phyloP scores from a whole-genome alignment of 92 coral and sea anemone species.

The Montipora capitata region DNA sequence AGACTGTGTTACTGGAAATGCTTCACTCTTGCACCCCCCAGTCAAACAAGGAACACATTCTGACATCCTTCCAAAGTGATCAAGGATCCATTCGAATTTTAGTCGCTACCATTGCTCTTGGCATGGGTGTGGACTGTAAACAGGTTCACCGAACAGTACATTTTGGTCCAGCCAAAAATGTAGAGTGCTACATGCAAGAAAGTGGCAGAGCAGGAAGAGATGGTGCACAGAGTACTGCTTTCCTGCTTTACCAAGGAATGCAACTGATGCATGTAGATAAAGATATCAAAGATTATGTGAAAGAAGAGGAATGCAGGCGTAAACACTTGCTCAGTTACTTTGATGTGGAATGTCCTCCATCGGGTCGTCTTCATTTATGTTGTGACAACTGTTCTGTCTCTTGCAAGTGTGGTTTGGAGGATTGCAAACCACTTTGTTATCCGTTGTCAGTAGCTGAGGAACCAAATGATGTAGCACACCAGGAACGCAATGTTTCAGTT shows the following conservation, averaged over 20 bases:
- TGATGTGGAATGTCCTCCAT: not conserved
- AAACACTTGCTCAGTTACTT: too few relatives aligned
- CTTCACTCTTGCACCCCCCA: too few relatives aligned
- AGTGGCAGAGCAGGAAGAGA: not conserved
- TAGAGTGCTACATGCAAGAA: not conserved
- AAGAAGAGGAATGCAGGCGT: too few relatives aligned
- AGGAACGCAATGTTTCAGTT: not conserved
- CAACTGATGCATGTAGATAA: not conserved
- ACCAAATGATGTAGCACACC: not conserved
- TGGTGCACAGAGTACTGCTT: constrained; percentile 34
- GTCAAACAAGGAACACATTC: too few relatives aligned
- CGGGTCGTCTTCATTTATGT: not conserved
- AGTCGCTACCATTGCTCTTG: not conserved
- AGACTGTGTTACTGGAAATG: too few relatives aligned
- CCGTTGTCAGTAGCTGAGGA: not conserved
- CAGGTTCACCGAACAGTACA: not conserved
- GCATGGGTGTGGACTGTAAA: not conserved
- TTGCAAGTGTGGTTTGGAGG: not conserved
- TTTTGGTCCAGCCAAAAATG: not conserved
- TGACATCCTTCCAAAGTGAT: not conserved
- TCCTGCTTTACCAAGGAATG: not conserved
- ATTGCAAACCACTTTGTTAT: not conserved
- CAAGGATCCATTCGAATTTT: not conserved
- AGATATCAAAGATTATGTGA: too few relatives aligned
- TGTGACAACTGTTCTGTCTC: too few relatives aligned